Conservation (phyloP, 2,797 vertebrate genomes). For the Gadopsis bispinosus region DNA sequence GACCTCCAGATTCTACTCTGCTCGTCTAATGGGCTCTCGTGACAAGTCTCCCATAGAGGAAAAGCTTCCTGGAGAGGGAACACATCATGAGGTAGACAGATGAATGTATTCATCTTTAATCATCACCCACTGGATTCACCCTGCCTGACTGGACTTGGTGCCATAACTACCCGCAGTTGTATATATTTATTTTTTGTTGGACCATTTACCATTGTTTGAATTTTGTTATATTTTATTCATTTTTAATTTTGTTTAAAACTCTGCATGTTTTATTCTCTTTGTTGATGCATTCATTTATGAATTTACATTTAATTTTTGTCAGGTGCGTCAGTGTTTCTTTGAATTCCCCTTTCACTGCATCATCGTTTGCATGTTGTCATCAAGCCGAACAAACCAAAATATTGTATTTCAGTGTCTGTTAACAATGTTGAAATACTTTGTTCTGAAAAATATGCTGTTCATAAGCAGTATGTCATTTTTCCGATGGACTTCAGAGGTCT, state of each 20-base stretch:
- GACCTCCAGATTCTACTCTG: constrained; percentile 83
- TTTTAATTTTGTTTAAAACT: constrained; percentile 3
- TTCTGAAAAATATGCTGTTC: background rate
- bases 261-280: constrained; percentile 17
- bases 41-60: constrained; percentile 89
- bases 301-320: constrained; percentile 23
- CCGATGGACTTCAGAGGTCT: background rate
- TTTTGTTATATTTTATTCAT: constrained; percentile 8
- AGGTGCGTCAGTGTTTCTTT: constrained; percentile 30
- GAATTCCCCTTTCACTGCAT: background rate
- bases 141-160: constrained; percentile 47
- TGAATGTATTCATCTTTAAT: constrained; percentile 19
- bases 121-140: constrained; percentile 60
- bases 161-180: constrained; percentile 27
- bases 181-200: background rate
- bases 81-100: constrained; percentile 80
- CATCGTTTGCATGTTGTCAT: constrained; percentile 41
- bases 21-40: constrained; percentile 86
- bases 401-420: constrained; percentile 5
- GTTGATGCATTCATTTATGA: constrained; percentile 10
- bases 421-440: background rate
- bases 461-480: accelerated
- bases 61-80: constrained; percentile 72
- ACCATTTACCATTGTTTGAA: constrained; percentile 21
- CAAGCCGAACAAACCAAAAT: constrained; percentile 23